Evolutionary conservation across 2,888 invertebrate genomes (phyloP).

Genomic region (Beris chalybata): DNA sequence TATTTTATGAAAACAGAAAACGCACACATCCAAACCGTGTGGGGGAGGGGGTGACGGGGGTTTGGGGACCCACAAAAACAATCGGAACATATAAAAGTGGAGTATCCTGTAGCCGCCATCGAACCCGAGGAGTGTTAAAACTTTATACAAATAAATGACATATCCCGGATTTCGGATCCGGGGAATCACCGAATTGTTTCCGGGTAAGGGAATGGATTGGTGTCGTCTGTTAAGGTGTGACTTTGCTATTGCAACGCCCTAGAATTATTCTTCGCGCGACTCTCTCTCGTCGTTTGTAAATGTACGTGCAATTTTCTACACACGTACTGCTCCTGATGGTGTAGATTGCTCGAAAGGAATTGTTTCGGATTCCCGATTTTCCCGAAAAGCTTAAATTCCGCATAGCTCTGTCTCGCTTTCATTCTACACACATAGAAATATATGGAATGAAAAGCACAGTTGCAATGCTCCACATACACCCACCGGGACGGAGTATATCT

Average conservation of each 20-base stretch:
- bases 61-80: constrained; percentile 14
- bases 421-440: too few species aligned
- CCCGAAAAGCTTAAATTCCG: too few species aligned
- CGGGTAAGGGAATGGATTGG: constrained; percentile 38
- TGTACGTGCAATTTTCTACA: too few species aligned
- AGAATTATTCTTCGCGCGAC: neutral
- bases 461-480: too few species aligned
- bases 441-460: too few species aligned
- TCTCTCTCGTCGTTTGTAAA: too few species aligned
- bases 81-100: constrained; percentile 17
- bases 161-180: constrained; percentile 31
- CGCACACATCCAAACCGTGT: too few species aligned
- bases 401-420: too few species aligned
- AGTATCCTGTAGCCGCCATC: constrained; percentile 16
- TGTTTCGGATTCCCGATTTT: too few species aligned
- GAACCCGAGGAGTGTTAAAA: constrained; percentile 14
- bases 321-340: too few species aligned
- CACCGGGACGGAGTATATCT: too few species aligned
- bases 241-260: constrained; percentile 38
- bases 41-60: neutral
- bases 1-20: neutral
- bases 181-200: constrained; percentile 34
- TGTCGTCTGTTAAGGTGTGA: constrained; percentile 37
- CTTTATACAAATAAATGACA: constrained; percentile 37
- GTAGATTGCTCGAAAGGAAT: too few species aligned